Evolutionary conservation across 2,113 vertebrate genomes (phyloP).

Genomic region (Ranitomeya variabilis): DNA sequence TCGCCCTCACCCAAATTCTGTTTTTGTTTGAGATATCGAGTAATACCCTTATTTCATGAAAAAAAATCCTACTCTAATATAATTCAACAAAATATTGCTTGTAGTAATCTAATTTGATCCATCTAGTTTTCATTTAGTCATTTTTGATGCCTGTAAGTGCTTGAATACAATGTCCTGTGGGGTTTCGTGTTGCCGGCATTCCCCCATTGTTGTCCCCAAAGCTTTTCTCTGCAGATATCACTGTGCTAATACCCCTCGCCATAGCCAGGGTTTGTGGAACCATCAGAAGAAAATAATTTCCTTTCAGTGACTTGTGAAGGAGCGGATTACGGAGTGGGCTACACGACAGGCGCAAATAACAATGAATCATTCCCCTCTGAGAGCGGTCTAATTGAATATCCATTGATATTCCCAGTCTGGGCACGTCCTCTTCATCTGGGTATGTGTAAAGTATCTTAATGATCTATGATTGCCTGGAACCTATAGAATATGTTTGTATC

Average conservation of each 20-base stretch:
- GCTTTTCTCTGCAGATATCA: background rate
- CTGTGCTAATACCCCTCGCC: background rate
- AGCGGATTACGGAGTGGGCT: conserved; percentile 16
- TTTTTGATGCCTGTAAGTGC: background rate
- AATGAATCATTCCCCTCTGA: conserved; percentile 37
- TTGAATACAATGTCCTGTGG: background rate
- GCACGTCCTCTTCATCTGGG: conserved; percentile 22
- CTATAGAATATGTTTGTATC: background rate
- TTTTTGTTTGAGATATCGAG: background rate
- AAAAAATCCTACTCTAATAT: background rate
- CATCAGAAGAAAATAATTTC: background rate
- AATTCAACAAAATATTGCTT: background rate
- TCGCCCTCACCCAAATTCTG: background rate
- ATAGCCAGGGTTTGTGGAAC: background rate
- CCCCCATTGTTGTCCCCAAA: background rate
- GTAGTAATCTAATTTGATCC: background rate
- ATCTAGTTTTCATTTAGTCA: background rate
- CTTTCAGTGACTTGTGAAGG: conserved; percentile 27
- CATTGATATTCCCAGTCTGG: background rate
- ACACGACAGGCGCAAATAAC: conserved; percentile 28
- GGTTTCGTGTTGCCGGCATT: background rate
- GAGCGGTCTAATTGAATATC: conserved; percentile 24
- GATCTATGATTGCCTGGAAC: conserved; percentile 18
- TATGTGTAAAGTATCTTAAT: conserved; percentile 4
- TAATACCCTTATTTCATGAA: background rate